Conservation (phyloP, 2,888 invertebrate species). For the Opisthograptis luteolata region DNA sequence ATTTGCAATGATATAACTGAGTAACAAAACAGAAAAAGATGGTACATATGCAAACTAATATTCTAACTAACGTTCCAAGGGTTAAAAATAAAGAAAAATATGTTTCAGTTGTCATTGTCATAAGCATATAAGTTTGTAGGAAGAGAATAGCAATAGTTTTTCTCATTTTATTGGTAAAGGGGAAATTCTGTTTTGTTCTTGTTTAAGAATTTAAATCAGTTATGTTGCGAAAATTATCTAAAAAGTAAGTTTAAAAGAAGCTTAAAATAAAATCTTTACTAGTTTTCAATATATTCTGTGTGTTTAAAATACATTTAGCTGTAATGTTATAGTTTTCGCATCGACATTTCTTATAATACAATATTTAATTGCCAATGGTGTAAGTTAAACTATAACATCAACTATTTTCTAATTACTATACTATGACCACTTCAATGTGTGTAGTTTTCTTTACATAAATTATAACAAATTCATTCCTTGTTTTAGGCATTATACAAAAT, state of each 20-base stretch:
- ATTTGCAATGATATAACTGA: too few relatives aligned
- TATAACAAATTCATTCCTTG: constrained; percentile 75
- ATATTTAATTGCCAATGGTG: constrained; percentile 38
- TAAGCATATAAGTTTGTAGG: constrained; percentile 44
- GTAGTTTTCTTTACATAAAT: constrained; percentile 57
- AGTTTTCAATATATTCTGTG: constrained; percentile 22
- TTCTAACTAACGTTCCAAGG: not conserved
- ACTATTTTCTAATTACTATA: constrained; percentile 21
- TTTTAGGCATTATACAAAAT: constrained; percentile 67
- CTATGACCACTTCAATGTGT: constrained; percentile 26
- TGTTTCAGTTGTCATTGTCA: not conserved
- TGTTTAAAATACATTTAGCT: constrained; percentile 15
- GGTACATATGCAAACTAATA: too few relatives aligned
- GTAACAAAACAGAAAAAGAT: too few relatives aligned
- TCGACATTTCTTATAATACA: constrained; percentile 16
- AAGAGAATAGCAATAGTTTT: constrained; percentile 42
- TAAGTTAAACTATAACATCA: constrained; percentile 36
- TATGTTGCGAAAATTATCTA: constrained; percentile 29
- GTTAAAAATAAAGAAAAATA: not conserved
- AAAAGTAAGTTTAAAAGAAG: constrained; percentile 8
- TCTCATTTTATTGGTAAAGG: constrained; percentile 44
- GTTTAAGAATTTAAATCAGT: constrained; percentile 30
- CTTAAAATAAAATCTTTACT: constrained; percentile 11
- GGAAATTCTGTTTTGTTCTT: constrained; percentile 40
- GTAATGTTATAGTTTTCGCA: constrained; percentile 24